A percentile compares a stretch with the other conserved stretches of the same genome.
These are phyloP conservation scores for Aromia moschata DNA, from an alignment of 2,888 invertebrate species.

Conservation along the genomic window DNA sequence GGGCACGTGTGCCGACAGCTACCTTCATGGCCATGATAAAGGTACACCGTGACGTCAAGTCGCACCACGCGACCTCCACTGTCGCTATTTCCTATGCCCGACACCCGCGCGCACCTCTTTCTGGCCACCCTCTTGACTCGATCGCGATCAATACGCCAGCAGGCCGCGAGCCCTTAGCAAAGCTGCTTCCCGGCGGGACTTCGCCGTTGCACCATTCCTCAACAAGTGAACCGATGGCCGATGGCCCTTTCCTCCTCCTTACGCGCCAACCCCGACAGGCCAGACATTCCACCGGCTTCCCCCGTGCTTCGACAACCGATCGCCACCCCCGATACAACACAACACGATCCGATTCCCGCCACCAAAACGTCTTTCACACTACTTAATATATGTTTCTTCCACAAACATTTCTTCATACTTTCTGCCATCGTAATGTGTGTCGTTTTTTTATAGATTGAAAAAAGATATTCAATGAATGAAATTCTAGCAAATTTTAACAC, in stretches of 20 bases:
- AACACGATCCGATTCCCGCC: not conserved
- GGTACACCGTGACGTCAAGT: slow-evolving; percentile 57
- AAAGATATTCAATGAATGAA: too few relatives aligned
- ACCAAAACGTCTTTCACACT: not conserved
- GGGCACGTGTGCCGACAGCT: slow-evolving; percentile 61
- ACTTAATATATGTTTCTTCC: not conserved
- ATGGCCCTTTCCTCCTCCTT: too few relatives aligned
- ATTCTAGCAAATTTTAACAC: too few relatives aligned
- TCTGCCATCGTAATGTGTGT: too few relatives aligned
- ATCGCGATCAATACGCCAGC: slow-evolving; percentile 38
- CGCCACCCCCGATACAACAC: not conserved
- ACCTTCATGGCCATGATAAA: slow-evolving; percentile 64
- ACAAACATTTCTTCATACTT: not conserved
- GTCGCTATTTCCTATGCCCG: slow-evolving; percentile 21
- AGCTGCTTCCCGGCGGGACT: slow-evolving; percentile 36
- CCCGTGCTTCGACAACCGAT: slow-evolving; percentile 2
- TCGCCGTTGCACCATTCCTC: slow-evolving; percentile 31
- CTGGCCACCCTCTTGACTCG: slow-evolving; percentile 30
- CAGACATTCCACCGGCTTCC: slow-evolving; percentile 23
- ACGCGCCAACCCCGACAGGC: too few relatives aligned
- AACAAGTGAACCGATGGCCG: slow-evolving; percentile 33
- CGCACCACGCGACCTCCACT: slow-evolving; percentile 32
- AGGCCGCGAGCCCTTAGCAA: slow-evolving; percentile 26
- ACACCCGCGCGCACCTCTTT: slow-evolving; percentile 29
- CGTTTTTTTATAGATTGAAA: too few relatives aligned